Evolutionary conservation across 2,888 invertebrate genomes (phyloP).

Genomic region (Platynereis dumerilii): DNA sequence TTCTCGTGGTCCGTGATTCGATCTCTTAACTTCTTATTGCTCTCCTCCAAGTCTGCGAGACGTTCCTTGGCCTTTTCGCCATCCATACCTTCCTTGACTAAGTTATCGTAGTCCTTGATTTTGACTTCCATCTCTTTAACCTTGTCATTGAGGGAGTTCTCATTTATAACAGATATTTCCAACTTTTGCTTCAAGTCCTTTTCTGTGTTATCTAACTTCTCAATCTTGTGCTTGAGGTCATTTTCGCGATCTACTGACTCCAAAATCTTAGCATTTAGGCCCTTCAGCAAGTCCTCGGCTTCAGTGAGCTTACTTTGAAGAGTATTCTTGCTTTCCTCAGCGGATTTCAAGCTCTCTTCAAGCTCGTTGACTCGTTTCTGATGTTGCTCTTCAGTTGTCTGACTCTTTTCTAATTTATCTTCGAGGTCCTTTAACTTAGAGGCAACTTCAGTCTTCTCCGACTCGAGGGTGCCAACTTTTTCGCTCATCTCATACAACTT

Average conservation of each 20-base stretch:
- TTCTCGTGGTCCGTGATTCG: slow-evolving; percentile 18
- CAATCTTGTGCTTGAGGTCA: slow-evolving; percentile 31
- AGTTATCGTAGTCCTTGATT: not conserved
- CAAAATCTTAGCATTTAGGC: slow-evolving; percentile 13
- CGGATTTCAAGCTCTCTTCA: slow-evolving; percentile 41
- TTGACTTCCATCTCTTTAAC: slow-evolving; percentile 15
- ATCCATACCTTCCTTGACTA: slow-evolving; percentile 37
- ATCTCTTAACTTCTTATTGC: not conserved
- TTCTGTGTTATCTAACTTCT: slow-evolving; percentile 38
- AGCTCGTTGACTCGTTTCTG: slow-evolving; percentile 47
- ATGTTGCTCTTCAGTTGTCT: slow-evolving; percentile 46
- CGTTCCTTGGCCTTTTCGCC: slow-evolving; percentile 40
- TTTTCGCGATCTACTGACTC: slow-evolving; percentile 37
- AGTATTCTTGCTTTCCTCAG: slow-evolving; percentile 25
- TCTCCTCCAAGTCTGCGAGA: slow-evolving; percentile 14
- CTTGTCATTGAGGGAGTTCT: not conserved
- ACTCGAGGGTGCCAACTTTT: slow-evolving; percentile 45
- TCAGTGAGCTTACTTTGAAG: slow-evolving; percentile 34
- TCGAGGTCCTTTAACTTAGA: not conserved
- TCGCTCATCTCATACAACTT: slow-evolving; percentile 44
- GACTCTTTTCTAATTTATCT: slow-evolving; percentile 39
- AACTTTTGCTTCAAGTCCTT: slow-evolving; percentile 36
- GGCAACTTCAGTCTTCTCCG: slow-evolving; percentile 48
- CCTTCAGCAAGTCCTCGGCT: not conserved
- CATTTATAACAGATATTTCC: slow-evolving; percentile 31